Conservation (phyloP, 2,888 invertebrate species). For the Caenorhabditis plicata region DNA sequence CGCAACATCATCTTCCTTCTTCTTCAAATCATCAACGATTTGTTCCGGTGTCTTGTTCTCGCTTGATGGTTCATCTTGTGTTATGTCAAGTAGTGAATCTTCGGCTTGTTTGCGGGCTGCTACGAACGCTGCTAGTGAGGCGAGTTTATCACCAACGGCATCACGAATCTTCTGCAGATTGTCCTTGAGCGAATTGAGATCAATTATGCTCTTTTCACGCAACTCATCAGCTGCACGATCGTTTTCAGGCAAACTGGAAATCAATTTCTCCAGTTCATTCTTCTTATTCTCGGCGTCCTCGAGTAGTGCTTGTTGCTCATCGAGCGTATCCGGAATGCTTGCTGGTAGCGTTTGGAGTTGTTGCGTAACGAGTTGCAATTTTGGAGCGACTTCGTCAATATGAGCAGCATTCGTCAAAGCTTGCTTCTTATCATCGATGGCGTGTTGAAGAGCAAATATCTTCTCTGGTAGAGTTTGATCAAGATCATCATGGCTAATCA, state of each 20-base stretch:
- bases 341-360: conserved; percentile 33
- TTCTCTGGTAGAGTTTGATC: conserved; percentile 20
- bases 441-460: conserved; percentile 18
- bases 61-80: conserved; percentile 17
- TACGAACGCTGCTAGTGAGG: conserved; percentile 47
- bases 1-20: conserved; percentile 27
- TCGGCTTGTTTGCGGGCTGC: conserved; percentile 45
- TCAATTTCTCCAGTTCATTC: conserved; percentile 35
- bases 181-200: conserved; percentile 44
- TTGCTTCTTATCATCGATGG: conserved; percentile 26
- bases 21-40: conserved; percentile 23
- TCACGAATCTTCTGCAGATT: conserved; percentile 36
- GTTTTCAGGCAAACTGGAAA: conserved; percentile 33
- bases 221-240: conserved; percentile 38
- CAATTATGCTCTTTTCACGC: conserved; percentile 42
- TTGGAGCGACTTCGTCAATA: conserved; percentile 33
- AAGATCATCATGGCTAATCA: conserved; percentile 24
- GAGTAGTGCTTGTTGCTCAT: conserved; percentile 37
- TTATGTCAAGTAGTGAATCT: conserved; percentile 37
- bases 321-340: conserved; percentile 25
- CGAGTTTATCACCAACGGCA: conserved; percentile 46
- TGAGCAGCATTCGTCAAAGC: conserved; percentile 27
- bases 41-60: conserved; percentile 26
- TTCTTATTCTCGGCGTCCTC: conserved; percentile 39
- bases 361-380: conserved; percentile 31